Conservation (phyloP, 1,140 invertebrate genomes). For the Laupala kohalensis region DNA sequence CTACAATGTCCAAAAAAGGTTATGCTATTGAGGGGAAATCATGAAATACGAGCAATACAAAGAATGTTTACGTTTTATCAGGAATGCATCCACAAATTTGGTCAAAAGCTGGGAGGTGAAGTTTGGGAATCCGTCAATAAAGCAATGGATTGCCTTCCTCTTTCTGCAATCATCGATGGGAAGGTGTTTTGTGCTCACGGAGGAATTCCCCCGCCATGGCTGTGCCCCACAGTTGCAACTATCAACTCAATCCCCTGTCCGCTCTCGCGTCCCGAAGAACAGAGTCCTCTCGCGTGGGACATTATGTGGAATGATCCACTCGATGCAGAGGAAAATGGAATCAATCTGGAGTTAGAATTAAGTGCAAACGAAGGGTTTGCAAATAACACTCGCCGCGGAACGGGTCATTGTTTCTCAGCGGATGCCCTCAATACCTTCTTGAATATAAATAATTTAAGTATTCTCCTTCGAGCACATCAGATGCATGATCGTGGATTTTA, state of each 20-base stretch:
- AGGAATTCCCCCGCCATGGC: constrained; percentile 53
- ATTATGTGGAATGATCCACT: constrained; percentile 71
- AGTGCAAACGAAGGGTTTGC: constrained; percentile 49
- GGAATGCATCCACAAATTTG: constrained; percentile 51
- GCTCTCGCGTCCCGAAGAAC: constrained; percentile 43
- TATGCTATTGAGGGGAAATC: constrained; percentile 45
- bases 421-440: constrained; percentile 53
- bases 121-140: constrained; percentile 56
- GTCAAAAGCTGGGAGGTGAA: constrained; percentile 39
- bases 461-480: constrained; percentile 60
- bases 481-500: constrained; percentile 46
- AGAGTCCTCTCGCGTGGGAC: constrained; percentile 58
- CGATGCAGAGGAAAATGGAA: too few relatives aligned
- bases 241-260: constrained; percentile 49
- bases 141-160: constrained; percentile 53
- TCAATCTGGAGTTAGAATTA: constrained; percentile 35
- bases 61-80: constrained; percentile 54
- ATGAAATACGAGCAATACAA: constrained; percentile 50
- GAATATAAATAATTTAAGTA: constrained; percentile 43
- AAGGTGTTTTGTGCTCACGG: constrained; percentile 64
- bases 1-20: constrained; percentile 45
- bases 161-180: constrained; percentile 57
- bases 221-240: constrained; percentile 34
- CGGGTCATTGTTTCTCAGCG: constrained; percentile 54
- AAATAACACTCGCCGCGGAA: constrained; percentile 48